A percentile compares a stretch with the other conserved stretches of the same genome.
Evolutionary conservation across 2,113 vertebrate species (phyloP).

Genomic region (Ophthalmolycus amberensis): DNA sequence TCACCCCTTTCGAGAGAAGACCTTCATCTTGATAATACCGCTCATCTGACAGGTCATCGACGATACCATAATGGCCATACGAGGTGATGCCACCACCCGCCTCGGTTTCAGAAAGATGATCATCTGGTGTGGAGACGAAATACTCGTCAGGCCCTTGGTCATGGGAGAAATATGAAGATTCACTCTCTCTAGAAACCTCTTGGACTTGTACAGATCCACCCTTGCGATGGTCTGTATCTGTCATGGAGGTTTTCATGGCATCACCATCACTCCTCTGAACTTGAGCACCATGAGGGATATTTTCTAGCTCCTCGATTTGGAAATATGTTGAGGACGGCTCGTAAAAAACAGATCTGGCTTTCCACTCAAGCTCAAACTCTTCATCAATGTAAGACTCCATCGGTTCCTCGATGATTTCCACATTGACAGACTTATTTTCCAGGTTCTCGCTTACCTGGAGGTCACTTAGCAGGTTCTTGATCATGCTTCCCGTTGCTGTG

Average conservation of each 20-base stretch:
- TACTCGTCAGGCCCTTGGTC: conserved; percentile 88
- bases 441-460: conserved; percentile 79
- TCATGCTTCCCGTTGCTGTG: conserved; percentile 84
- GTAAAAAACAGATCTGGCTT: conserved; percentile 52
- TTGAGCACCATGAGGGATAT: conserved; percentile 67
- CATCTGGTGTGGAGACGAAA: conserved; percentile 94
- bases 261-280: conserved; percentile 55
- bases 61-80: conserved; percentile 87
- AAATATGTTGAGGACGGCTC: conserved; percentile 85
- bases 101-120: conserved; percentile 82
- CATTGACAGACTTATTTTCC: conserved; percentile 86
- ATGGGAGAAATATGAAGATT: conserved; percentile 73
- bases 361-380: conserved; percentile 75
- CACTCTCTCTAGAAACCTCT: conserved; percentile 70
- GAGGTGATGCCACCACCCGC: conserved; percentile 84
- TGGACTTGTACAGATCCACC: conserved; percentile 71
- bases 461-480: conserved; percentile 86
- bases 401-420: conserved; percentile 92
- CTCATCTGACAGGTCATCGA: conserved; percentile 85
- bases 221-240: conserved; percentile 42
- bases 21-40: conserved; percentile 81
- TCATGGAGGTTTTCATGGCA: conserved; percentile 19
- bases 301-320: conserved; percentile 91
- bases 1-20: conserved; percentile 49
- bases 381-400: conserved; percentile 81